Conservation (phyloP, 2,888 invertebrate genomes). For the Nemotelus pantherinus region DNA sequence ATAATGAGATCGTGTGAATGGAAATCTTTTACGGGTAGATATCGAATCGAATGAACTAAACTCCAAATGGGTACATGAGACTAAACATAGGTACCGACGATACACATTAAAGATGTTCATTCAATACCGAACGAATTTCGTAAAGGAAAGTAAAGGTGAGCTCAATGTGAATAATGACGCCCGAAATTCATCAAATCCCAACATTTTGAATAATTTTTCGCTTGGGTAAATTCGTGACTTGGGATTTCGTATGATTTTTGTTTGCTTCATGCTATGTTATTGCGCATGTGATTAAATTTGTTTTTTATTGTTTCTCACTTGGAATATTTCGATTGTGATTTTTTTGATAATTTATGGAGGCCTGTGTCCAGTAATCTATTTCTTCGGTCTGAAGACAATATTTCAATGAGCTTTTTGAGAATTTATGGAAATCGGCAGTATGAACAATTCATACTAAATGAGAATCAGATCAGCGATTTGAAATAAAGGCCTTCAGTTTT, state of each 20-base stretch:
- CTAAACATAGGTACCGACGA: too few relatives aligned
- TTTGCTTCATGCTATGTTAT: not conserved
- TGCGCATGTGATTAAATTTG: not conserved
- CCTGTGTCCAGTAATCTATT: slow-evolving; percentile 11
- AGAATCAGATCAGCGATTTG: too few relatives aligned
- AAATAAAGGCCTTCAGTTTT: too few relatives aligned
- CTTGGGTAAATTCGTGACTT: slow-evolving; percentile 17
- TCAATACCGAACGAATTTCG: not conserved
- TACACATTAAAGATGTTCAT: not conserved
- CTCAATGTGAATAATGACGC: not conserved
- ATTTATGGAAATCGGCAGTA: not conserved
- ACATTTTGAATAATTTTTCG: slow-evolving; percentile 33
- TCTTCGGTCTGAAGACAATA: not conserved
- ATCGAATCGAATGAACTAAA: not conserved
- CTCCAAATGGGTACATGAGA: too few relatives aligned
- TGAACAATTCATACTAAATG: not conserved
- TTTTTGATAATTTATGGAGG: slow-evolving; percentile 40
- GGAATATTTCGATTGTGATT: slow-evolving; percentile 29
- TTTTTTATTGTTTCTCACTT: slow-evolving; percentile 1
- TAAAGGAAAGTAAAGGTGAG: slow-evolving; percentile 28
- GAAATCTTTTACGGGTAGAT: too few relatives aligned
- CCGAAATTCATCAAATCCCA: slow-evolving; percentile 34
- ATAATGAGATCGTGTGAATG: too few relatives aligned
- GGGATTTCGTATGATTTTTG: slow-evolving; percentile 17
- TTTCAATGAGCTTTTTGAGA: not conserved